A percentile compares a stretch with the other conserved stretches of the same genome.
phyloP scores from a whole-genome alignment of 2,888 invertebrate species.

The Drosophila pseudotalamancana region DNA sequence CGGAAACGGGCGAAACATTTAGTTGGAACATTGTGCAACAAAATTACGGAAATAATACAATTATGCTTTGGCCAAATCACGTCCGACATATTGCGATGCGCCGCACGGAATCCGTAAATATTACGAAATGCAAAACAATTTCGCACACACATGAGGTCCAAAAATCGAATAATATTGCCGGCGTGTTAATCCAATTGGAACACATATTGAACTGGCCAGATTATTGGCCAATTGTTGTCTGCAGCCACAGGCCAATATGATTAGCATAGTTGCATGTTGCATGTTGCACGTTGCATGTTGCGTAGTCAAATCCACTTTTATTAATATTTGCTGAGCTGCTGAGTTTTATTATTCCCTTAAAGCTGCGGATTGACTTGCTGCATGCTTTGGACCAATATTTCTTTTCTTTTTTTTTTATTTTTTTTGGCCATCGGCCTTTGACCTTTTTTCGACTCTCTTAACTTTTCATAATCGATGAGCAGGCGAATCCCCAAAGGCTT shows the following conservation, averaged over 20 bases:
- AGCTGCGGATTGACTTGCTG: constrained; percentile 6
- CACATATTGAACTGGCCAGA: constrained; percentile 14
- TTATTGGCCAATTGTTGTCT: constrained; percentile 3
- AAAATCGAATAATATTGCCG: constrained; percentile 48
- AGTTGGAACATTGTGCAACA: constrained; percentile 1
- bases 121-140: constrained; percentile 17
- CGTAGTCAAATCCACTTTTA: no score
- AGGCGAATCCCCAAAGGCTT: constrained; percentile 46
- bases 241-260: not conserved
- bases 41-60: constrained; percentile 26
- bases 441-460: constrained; percentile 59
- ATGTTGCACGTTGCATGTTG: constrained; percentile 1
- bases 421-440: constrained; percentile 43
- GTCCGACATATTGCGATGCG: constrained; percentile 8
- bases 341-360: constrained; percentile 4
- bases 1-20: not conserved
- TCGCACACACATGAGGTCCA: not conserved
- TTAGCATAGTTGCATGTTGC: not conserved
- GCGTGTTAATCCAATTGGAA: constrained; percentile 45
- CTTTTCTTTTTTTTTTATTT: no score
- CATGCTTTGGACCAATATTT: constrained; percentile 9
- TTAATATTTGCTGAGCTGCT: not conserved
- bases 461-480: constrained; percentile 77
- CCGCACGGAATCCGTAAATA: constrained; percentile 20
- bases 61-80: constrained; percentile 32